Base-by-base conservation (phyloP, 2,113 vertebrate species). In the Strigops habroptila region DNA sequence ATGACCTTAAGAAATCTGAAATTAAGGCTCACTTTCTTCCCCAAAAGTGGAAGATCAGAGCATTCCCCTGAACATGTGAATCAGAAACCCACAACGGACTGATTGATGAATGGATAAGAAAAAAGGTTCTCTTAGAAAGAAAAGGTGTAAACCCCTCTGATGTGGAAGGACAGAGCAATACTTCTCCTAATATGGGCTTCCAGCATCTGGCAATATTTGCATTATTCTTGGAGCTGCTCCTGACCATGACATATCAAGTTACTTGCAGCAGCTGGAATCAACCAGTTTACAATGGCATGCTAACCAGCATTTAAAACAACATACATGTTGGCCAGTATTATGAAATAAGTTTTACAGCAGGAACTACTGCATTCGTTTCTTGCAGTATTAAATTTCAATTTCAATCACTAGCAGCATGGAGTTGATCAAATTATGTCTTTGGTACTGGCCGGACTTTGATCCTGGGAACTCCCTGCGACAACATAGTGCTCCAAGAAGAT, bases 201-300 rank as follows among this genome's bases (percentile, higher is more conserved):
- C 57, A 93, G 31, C 74, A 86, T 57, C 81, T 95, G 88, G 84
- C 43, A 79, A 48, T 52, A 65, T 60, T 90, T 82, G 30, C 24
- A 14, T 79, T 93, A 24, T 73, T 69, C 52, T 92, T 91, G 88
- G 86, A 86, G 48, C 41, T 76, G 64, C 44, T 92, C 48, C 82
- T 92, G 86, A 43, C 57, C 22, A 22, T 60, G 82, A 86, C 0
- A 0, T 74, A 67, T 46, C 0, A 0, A 27, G 39, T 88, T 93
- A 57, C 80, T 90, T 25, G 43, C 35, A 70, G 67, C 76, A 96
- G 55, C 80, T 95, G 88, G 91, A 92, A 93, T 48, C 48, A 92
- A 48, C 86, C 60, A 64, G 57, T 7, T 14, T 10, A 46, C 0
- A 0, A 51, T 19, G 53, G 64, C 78, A 81, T 33, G 62, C 51